These are phyloP conservation scores for Porites divaricata DNA, from an alignment of 92 coral and sea anemone species.

Conservation along the genomic window DNA sequence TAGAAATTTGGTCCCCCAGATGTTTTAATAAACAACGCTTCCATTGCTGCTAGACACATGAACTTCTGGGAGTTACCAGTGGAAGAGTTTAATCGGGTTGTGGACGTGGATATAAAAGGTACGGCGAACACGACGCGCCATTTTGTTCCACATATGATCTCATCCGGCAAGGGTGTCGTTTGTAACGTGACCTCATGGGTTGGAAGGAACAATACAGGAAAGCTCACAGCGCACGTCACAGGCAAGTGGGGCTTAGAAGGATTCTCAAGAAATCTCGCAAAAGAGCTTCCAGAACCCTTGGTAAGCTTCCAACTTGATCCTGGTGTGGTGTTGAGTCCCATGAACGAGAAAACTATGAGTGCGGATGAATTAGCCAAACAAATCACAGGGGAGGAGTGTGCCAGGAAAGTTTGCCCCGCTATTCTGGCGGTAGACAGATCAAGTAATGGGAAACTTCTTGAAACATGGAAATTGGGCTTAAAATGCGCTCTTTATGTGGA, in stretches of 20 bases:
- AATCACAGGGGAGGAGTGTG: conserved; percentile 42
- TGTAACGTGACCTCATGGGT: conserved; percentile 44
- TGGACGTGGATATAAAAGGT: conserved; percentile 45
- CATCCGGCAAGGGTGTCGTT: conserved; percentile 34
- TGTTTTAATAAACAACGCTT: conserved; percentile 41
- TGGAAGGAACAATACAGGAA: conserved; percentile 41
- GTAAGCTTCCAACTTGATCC: conserved; percentile 47
- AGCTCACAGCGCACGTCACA: conserved; percentile 28
- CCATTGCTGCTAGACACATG: conserved; percentile 20
- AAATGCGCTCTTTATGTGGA: background rate
- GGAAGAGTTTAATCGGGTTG: conserved; percentile 39
- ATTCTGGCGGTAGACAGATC: conserved; percentile 41
- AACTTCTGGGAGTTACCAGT: conserved; percentile 56
- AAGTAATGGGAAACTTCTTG: conserved; percentile 34
- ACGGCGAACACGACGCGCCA: conserved; percentile 49
- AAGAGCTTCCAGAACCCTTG: conserved; percentile 47
- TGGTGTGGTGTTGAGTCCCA: conserved; percentile 43
- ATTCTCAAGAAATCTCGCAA: conserved; percentile 43
- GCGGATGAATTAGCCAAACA: conserved; percentile 42
- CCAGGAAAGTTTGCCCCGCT: conserved; percentile 52
- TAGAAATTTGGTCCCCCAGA: conserved; percentile 41
- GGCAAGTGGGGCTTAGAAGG: conserved; percentile 53
- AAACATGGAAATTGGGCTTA: background rate
- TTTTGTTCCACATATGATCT: conserved; percentile 37
- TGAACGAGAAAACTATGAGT: conserved; percentile 23